These are phyloP conservation scores for Alectoris magna DNA, from an alignment of 2,797 vertebrate species.

Conservation along the genomic window DNA sequence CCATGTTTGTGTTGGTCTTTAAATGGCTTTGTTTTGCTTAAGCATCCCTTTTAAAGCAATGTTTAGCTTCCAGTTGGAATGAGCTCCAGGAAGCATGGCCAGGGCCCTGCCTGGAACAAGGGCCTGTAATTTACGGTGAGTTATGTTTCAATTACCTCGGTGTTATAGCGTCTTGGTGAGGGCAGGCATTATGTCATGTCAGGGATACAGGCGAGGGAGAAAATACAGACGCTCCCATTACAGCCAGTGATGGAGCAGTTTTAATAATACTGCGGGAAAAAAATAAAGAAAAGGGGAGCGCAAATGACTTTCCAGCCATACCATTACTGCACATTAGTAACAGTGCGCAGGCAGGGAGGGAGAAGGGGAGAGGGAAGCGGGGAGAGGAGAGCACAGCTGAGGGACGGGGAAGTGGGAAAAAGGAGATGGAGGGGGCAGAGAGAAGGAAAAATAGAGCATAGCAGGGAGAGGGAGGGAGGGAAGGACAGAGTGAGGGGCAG, in stretches of 20 bases:
- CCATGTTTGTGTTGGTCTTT: constrained; percentile 58
- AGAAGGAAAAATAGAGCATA: background rate
- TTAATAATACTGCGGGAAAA: constrained; percentile 84
- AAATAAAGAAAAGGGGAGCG: constrained; percentile 68
- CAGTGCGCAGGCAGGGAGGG: background rate
- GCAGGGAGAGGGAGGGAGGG: background rate
- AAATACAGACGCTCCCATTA: constrained; percentile 81
- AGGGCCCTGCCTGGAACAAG: constrained; percentile 76
- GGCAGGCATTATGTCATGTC: constrained; percentile 84
- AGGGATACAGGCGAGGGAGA: constrained; percentile 78
- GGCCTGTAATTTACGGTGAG: constrained; percentile 84
- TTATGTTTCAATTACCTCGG: constrained; percentile 87
- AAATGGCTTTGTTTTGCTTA: constrained; percentile 73
- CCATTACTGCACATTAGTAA: constrained; percentile 81
- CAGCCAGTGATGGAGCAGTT: constrained; percentile 83
- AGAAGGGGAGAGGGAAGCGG: background rate
- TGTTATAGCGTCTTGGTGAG: constrained; percentile 82
- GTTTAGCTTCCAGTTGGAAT: constrained; percentile 82
- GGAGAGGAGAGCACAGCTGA: constrained; percentile 14
- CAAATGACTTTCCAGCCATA: constrained; percentile 78
- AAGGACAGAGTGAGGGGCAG: background rate
- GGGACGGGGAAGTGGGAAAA: background rate
- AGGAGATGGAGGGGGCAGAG: background rate
- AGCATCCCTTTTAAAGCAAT: constrained; percentile 77
- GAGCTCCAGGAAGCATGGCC: constrained; percentile 78